phyloP scores from a whole-genome alignment of 2,888 invertebrate genomes.

The Seira sanloemensis region DNA sequence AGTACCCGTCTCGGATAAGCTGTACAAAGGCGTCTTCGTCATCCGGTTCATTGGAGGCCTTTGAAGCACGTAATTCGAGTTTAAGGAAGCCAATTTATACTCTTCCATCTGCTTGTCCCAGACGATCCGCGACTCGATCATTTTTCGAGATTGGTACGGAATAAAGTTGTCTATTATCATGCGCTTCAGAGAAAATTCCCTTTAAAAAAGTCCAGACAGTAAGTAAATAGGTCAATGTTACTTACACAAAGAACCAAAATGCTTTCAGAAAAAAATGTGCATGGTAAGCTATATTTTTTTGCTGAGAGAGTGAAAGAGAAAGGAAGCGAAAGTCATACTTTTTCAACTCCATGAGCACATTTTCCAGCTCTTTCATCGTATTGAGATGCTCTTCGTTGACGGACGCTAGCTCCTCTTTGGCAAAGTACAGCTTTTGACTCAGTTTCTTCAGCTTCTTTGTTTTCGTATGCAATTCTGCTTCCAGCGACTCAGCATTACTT shows the following conservation, averaged over 20 bases:
- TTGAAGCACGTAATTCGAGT: constrained; percentile 62
- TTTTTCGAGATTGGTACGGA: constrained; percentile 79
- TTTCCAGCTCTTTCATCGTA: constrained; percentile 94
- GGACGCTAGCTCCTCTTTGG: constrained; percentile 87
- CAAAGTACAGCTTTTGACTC: constrained; percentile 86
- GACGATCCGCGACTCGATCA: constrained; percentile 67
- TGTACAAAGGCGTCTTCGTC: constrained; percentile 68
- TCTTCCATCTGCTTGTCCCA: constrained; percentile 68
- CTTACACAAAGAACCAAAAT: constrained; percentile 11
- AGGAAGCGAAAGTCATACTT: constrained; percentile 76
- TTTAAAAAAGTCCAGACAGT: constrained; percentile 72
- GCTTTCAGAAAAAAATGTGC: not conserved
- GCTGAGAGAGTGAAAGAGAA: not conserved
- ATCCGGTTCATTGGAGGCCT: constrained; percentile 68
- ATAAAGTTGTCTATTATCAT: constrained; percentile 94
- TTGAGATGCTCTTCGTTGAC: constrained; percentile 91
- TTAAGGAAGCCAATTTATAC: constrained; percentile 66
- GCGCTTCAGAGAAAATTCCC: constrained; percentile 91
- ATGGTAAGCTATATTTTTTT: not conserved
- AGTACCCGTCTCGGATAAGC: constrained; percentile 64
- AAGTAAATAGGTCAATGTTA: not conserved
- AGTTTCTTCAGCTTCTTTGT: constrained; percentile 95
- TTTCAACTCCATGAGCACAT: constrained; percentile 92
- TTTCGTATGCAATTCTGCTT: constrained; percentile 98
- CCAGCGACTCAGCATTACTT: constrained; percentile 92